Evolutionary conservation across 2,888 invertebrate species (phyloP).

Genomic region (Agelastica alni): DNA sequence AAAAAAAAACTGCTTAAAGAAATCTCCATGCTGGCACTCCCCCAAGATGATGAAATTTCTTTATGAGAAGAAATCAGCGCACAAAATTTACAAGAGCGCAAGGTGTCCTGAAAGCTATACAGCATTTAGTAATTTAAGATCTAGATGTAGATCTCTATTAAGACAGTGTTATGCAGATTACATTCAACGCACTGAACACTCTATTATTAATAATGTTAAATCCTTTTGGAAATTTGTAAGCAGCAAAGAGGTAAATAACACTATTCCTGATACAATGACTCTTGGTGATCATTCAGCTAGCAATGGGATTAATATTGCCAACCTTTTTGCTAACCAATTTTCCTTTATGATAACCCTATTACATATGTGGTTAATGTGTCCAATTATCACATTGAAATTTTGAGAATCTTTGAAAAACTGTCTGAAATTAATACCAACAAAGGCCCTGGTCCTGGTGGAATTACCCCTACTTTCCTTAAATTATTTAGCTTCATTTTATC

Average conservation of each 20-base stretch:
- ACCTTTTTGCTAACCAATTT: constrained; percentile 14
- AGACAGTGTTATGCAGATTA: constrained; percentile 12
- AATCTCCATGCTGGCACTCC: constrained; percentile 1
- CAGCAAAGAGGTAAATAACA: constrained; percentile 3
- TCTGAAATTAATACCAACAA: not conserved
- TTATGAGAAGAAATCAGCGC: constrained; percentile 15
- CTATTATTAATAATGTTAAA: constrained; percentile 14
- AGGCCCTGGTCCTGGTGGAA: no score
- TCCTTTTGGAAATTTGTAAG: constrained; percentile 15
- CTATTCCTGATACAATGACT: not conserved
- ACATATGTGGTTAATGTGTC: not conserved
- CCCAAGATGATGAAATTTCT: constrained; percentile 9
- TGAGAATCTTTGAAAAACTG: not conserved
- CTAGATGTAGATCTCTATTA: constrained; percentile 12
- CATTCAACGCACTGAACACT: constrained; percentile 6
- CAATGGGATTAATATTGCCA: not conserved
- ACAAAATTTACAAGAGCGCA: constrained; percentile 9
- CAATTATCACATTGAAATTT: not conserved
- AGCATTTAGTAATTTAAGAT: constrained; percentile 11
- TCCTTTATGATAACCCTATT: constrained; percentile 2
- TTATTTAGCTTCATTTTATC: no score
- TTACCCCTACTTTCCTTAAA: no score
- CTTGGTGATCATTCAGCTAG: not conserved
- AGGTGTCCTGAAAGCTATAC: constrained; percentile 6
- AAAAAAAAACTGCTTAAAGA: not conserved